Evolutionary conservation across 1,140 invertebrate genomes (phyloP).

Genomic region (Drosophila orosa): DNA sequence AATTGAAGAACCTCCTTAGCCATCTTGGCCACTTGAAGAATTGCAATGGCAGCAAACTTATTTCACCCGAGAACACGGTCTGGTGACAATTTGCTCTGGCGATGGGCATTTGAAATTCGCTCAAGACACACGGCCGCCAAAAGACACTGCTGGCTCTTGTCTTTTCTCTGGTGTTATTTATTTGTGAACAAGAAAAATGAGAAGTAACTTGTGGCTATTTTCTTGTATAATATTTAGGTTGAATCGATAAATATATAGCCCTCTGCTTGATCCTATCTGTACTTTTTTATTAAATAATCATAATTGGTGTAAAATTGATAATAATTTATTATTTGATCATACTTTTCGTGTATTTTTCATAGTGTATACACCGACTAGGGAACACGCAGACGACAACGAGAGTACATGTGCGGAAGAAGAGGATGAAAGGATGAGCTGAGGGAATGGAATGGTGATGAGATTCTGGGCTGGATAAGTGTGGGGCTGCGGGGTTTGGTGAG

Average conservation of each 20-base stretch:
- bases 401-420: slow-evolving; percentile 47
- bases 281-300: neutral
- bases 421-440: slow-evolving; percentile 33
- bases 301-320: neutral
- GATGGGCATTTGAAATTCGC: slow-evolving; percentile 66
- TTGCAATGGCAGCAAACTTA: slow-evolving; percentile 46
- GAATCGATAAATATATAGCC: neutral
- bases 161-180: neutral
- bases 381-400: slow-evolving; percentile 54
- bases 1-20: slow-evolving; percentile 27
- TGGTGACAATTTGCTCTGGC: slow-evolving; percentile 48
- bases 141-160: slow-evolving; percentile 37
- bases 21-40: slow-evolving; percentile 33
- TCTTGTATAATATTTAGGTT: neutral
- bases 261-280: too few species aligned
- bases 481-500: slow-evolving; percentile 21
- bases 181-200: neutral
- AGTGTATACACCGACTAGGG: slow-evolving; percentile 24
- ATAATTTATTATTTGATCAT: neutral
- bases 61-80: slow-evolving; percentile 29
- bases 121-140: slow-evolving; percentile 33
- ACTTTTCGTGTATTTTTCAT: neutral
- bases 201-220: neutral
- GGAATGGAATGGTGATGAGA: slow-evolving; percentile 12
- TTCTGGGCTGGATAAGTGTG: slow-evolving; percentile 14